Conservation (phyloP, 2,797 vertebrate species). For the Pseudochaenichthys georgianus region DNA sequence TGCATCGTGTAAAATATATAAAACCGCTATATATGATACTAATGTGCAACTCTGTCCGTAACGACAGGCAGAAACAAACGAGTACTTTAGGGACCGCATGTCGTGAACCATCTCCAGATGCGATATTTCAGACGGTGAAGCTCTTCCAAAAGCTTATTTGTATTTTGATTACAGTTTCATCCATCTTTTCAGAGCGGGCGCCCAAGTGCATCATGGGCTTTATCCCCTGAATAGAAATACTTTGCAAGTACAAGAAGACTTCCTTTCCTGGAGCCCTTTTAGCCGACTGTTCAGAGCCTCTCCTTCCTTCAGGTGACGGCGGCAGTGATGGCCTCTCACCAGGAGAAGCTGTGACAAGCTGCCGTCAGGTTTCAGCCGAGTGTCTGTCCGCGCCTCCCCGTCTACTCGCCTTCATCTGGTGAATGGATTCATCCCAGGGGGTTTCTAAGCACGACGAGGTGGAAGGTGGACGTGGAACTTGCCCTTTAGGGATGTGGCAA, state of each 20-base stretch:
- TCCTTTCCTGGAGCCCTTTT: constrained; percentile 8
- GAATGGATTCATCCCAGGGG: constrained; percentile 26
- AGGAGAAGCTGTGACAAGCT: constrained; percentile 33
- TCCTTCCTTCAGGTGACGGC: constrained; percentile 12
- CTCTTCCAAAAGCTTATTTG: background rate
- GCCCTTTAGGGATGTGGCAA: background rate
- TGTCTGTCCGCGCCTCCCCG: background rate
- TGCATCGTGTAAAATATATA: too few relatives aligned
- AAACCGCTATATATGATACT: background rate
- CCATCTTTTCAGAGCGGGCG: background rate
- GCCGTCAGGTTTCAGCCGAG: constrained; percentile 17
- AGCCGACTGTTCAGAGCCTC: background rate
- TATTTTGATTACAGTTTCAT: background rate
- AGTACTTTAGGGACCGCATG: background rate
- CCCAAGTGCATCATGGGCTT: background rate
- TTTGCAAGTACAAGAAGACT: background rate
- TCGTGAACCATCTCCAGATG: background rate
- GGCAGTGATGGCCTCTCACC: constrained; percentile 25
- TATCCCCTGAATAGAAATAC: background rate
- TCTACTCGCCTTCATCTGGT: constrained; percentile 8
- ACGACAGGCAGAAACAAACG: background rate
- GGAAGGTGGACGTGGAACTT: constrained; percentile 16
- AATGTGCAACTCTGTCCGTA: background rate
- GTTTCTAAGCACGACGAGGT: background rate
- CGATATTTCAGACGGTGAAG: background rate